Evolutionary conservation across 2,113 vertebrate species (phyloP), one percentile per base, ranked within the genome.

Genomic region (Mugil cephalus): DNA sequence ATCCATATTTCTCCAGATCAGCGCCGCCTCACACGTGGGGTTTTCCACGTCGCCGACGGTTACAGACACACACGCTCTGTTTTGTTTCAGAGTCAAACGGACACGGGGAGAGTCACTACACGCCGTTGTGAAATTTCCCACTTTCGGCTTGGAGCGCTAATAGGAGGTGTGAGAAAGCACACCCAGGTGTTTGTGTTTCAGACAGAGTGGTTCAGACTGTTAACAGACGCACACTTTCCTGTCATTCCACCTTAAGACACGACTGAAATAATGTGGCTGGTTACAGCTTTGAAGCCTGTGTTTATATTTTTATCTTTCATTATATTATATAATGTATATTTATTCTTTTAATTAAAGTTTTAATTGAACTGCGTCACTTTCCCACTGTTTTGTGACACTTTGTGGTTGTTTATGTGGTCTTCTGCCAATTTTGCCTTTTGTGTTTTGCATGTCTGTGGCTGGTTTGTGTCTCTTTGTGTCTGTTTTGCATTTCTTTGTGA

Each of bases 71-170:
- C n/a, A n/a, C 6, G 8, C 34, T n/a, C 69, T 7, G 35, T 14
- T 62, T 36, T 71, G 42, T 1, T 62, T 48, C 34, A 19, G n/a
- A 75, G 21, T 51, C 50, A 50, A 60, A 70, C 61, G 17, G n/a
- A 71, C 60, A 17, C 63, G 36, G 70, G 65, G 43, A 72, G 7
- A 4, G 38, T 3, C 2, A 1, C 63, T 55, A 84, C 70, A 63
- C n/a, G 38, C 66, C 69, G 77, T 14, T 76, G 85, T 87, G 71
- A 83, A 62, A 81, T 80, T 71, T 89, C 69, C 79, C 87, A 55
- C 55, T 1, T 70, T 65, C 35, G 13, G 1, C 51, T 2, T 15
- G 54, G 50, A 51, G 19, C 35, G 0, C 45, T 63, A 63, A 73
- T 21, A 19, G 51, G 56, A 59, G 68, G 77, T 69, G 87, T 17